Evolutionary conservation across 1,140 invertebrate species (phyloP).

Genomic region (Papilio dardanus): DNA sequence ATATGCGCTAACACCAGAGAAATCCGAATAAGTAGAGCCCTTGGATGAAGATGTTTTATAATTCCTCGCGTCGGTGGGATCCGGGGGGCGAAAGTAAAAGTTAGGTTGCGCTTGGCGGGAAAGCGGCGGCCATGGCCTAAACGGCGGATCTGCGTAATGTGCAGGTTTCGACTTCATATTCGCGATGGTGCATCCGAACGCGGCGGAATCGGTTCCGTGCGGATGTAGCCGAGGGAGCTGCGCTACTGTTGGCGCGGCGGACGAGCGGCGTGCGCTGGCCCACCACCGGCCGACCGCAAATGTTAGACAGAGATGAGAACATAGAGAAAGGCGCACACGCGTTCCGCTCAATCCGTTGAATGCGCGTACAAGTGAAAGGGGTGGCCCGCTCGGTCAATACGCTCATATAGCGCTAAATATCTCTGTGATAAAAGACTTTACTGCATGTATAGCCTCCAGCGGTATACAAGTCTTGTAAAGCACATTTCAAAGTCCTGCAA

Average conservation of each 20-base stretch:
- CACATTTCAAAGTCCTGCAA: background rate
- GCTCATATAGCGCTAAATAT: slow-evolving; percentile 59
- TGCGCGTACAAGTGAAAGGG: slow-evolving; percentile 79
- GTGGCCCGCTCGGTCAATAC: slow-evolving; percentile 64
- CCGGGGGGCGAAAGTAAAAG: slow-evolving; percentile 85
- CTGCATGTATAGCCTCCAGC: slow-evolving; percentile 31
- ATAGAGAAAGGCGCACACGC: slow-evolving; percentile 73
- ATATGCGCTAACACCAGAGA: slow-evolving; percentile 67
- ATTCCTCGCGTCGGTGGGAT: slow-evolving; percentile 78
- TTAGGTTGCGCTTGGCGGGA: slow-evolving; percentile 83
- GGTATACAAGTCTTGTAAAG: slow-evolving; percentile 16
- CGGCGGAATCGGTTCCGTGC: slow-evolving; percentile 68
- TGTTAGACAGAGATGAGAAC: slow-evolving; percentile 72
- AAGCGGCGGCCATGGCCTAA: slow-evolving; percentile 85
- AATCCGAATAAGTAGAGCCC: slow-evolving; percentile 82
- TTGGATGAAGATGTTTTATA: slow-evolving; percentile 76
- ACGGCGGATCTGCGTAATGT: slow-evolving; percentile 76
- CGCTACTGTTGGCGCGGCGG: slow-evolving; percentile 69
- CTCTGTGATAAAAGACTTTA: slow-evolving; percentile 43
- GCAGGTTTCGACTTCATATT: slow-evolving; percentile 81
- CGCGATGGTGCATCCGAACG: slow-evolving; percentile 72
- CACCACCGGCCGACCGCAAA: slow-evolving; percentile 59
- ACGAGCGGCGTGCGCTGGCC: slow-evolving; percentile 59
- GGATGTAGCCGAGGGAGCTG: slow-evolving; percentile 71
- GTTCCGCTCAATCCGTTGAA: slow-evolving; percentile 72